These are phyloP conservation scores for Phataginus tricuspis DNA, from an alignment of 2,797 vertebrate species.

Conservation along the genomic window DNA sequence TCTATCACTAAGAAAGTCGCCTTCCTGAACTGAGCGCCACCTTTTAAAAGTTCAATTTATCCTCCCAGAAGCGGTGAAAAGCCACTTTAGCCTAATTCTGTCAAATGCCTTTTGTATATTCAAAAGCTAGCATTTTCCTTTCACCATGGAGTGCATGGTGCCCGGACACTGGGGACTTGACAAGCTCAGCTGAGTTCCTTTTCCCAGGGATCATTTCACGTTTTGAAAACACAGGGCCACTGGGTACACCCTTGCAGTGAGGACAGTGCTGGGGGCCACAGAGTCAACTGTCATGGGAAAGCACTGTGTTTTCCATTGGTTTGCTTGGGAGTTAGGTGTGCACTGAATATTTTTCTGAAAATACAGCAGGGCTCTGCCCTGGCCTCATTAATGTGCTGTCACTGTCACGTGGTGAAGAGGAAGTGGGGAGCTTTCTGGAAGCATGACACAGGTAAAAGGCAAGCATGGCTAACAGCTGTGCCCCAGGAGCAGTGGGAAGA, in stretches of 20 bases:
- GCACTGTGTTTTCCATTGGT: background rate
- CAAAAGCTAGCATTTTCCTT: background rate
- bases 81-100: background rate
- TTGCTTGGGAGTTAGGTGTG: background rate
- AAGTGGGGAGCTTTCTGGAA: background rate
- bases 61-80: background rate
- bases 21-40: background rate
- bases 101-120: background rate
- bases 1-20: background rate
- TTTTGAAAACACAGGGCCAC: background rate
- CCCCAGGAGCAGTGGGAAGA: background rate
- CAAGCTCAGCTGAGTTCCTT: background rate
- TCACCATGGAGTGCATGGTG: background rate
- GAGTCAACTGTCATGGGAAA: background rate
- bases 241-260: background rate
- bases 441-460: background rate
- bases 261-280: background rate
- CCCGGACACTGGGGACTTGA: background rate
- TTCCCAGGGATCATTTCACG: background rate
- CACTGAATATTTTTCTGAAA: background rate
- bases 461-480: background rate
- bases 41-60: background rate
- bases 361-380: background rate
- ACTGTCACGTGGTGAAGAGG: fast-evolving
- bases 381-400: background rate